Base-by-base conservation (phyloP, 2,113 vertebrate genomes). In the Ivindomyrus marchei region DNA sequence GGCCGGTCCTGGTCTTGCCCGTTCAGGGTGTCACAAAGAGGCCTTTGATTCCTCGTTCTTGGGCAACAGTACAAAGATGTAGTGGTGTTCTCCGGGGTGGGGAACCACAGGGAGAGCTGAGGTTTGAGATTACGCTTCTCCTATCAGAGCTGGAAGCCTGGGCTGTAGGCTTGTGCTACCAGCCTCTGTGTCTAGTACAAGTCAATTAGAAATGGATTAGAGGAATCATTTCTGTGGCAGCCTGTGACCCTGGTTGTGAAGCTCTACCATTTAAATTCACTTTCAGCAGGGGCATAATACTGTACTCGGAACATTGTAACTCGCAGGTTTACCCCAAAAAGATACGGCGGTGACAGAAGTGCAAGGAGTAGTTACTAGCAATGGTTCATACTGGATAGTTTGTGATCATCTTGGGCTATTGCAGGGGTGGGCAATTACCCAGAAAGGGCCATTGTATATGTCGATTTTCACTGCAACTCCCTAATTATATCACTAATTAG, bases 121-220 rank as follows among this genome's bases (percentile, higher is more conserved):
- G 0, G 13, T 53, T 85, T 11, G 46, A 27, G 88, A 36, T 62
- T 70, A n/a, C 45, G 45, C 21, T 62, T 4, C 56, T 70, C 36
- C 24, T 88, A 11, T 24, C 45, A 62, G 88, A 88, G 3, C 58
- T 62, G 70, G 70, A 77, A 77, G 66, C n/a, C 21, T 45, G 17
- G 42, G 87, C 10, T 42, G 39, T 45, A n/a, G 2, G 24, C 3
- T 36, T 19, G 50, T 47, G 49, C 50, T 58, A 85, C 45, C 50
- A 31, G 58, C 83, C 84, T 77, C 52, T 88, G 89, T 45, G 90
- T 91, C 62, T 91, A 88, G 89, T 91, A 91, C 83, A 91, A 93
- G 91, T 92, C 92, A 93, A 94, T 95, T 95, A 95, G 91, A 95
- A 95, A 92, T 85, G 93, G 94, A 95, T 95, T 94, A 93, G 90